Percentiles rank a stretch among this genome's conserved stretches.
Conservation (phyloP, 2,113 vertebrate species). For the Pedionomus torquatus region DNA sequence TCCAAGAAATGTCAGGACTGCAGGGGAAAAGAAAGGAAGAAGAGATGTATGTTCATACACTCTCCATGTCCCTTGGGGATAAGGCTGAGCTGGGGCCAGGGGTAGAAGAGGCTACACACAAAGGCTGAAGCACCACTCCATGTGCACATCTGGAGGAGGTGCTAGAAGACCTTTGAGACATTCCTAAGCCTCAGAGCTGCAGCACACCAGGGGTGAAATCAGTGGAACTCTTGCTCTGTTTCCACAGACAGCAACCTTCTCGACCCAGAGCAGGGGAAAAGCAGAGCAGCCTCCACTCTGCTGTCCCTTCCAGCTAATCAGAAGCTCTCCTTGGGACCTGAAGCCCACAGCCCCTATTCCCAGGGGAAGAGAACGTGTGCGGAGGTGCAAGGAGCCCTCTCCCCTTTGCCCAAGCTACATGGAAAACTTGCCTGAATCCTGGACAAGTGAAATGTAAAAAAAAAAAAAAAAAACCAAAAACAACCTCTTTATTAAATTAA, state of each 20-base stretch:
- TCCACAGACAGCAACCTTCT: neutral
- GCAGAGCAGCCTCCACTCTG: neutral
- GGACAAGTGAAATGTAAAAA: neutral
- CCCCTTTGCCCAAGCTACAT: neutral
- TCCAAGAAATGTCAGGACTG: neutral
- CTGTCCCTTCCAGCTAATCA: neutral
- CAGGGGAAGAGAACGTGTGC: neutral
- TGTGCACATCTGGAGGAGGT: fast-evolving
- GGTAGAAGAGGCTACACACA: fast-evolving
- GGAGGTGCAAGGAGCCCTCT: neutral
- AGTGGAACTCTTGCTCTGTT: neutral
- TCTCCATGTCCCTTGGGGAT: neutral
- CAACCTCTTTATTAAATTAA: neutral
- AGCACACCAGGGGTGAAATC: neutral
- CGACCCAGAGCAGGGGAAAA: neutral
- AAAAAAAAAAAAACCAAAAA: neutral
- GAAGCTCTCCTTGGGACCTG: neutral
- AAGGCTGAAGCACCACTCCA: neutral
- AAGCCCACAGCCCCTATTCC: neutral
- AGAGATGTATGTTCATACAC: fast-evolving
- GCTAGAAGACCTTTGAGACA: neutral
- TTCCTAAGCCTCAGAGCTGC: neutral
- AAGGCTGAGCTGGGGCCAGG: neutral
- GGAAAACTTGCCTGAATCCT: neutral
- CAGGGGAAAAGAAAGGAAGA: neutral